phyloP scores from a whole-genome alignment of 2,888 invertebrate genomes.

The Campopleginae sp. region DNA sequence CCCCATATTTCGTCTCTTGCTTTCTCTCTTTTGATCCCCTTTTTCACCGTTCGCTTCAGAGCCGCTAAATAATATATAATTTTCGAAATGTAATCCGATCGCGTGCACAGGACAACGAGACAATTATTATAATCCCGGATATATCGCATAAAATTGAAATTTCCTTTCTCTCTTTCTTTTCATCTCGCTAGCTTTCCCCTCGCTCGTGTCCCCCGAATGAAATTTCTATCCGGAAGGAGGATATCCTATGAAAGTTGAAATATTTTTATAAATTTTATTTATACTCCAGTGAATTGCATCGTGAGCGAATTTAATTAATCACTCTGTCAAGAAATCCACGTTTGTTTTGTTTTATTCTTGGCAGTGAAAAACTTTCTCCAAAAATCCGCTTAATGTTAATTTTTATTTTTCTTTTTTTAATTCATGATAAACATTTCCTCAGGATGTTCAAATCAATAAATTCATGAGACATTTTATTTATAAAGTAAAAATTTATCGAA shows the following conservation, averaged over 20 bases:
- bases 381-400: not conserved
- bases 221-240: not conserved
- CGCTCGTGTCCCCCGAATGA: not conserved
- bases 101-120: conserved; percentile 3
- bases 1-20: conserved; percentile 27
- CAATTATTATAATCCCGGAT: conserved; percentile 40
- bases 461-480: not conserved
- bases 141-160: conserved; percentile 31
- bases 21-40: not conserved
- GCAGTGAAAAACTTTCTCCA: not conserved
- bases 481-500: not conserved
- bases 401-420: not conserved
- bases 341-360: not conserved
- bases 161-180: conserved; percentile 21
- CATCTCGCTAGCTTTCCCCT: conserved; percentile 3
- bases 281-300: not conserved
- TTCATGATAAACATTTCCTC: not conserved
- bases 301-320: not conserved
- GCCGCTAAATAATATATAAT: conserved; percentile 16
- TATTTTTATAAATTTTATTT: not conserved
- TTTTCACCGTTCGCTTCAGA: conserved; percentile 2
- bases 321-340: not conserved
- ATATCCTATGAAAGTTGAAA: not conserved
- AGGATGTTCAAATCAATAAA: not conserved
- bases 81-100: conserved; percentile 39